Evolutionary conservation across 1,140 invertebrate species (phyloP), one percentile per base, ranked within the genome.

Genomic region (Brachionus rotundiformis): DNA sequence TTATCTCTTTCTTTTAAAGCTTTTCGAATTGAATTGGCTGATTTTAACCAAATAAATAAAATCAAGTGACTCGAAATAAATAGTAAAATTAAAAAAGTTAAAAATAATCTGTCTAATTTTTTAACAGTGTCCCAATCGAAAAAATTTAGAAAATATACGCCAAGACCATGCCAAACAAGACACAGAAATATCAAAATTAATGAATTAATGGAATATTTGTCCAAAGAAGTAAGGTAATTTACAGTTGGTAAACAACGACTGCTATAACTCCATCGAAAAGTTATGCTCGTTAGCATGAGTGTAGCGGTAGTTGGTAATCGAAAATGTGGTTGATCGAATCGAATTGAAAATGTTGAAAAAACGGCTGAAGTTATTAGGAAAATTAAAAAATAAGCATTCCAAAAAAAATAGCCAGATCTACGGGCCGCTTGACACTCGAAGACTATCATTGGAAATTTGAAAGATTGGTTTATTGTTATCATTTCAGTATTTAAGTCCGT

Each of bases 261-360:
- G 44, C 87, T 87, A 19, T 87, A 87, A n/a, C 68, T 73, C 65
- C 86, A 88, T 82, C 87, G 87, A 83, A 87, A 88, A 23, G 87
- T 86, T 6, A 86, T 85, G n/a, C 85, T 84, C 4, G 86, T 86
- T 19, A 86, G 73, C 29, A 86, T 82, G 11, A 86, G 83, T 19
- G 86, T 86, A 71, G 86, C 85, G 31, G 85, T 84, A 65, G 88
- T 83, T 82, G 87, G 86, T 6, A 88, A 84, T 11, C 87, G 84
- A 82, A 87, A 87, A 82, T 88, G 85, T 36, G 87, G 86, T 11
- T 84, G 82, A 11, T 83, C 82, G 31, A 85, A 85, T 19, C 85
- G 83, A 68, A 88, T 87, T 13, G 87, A 86, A 84, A 88, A 88
- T 82, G 87, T 88, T 39, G 87, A 85, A 84, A 88, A 88, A 27